These are phyloP conservation scores for Portevinia maculata DNA, from an alignment of 2,888 invertebrate species.

Conservation along the genomic window DNA sequence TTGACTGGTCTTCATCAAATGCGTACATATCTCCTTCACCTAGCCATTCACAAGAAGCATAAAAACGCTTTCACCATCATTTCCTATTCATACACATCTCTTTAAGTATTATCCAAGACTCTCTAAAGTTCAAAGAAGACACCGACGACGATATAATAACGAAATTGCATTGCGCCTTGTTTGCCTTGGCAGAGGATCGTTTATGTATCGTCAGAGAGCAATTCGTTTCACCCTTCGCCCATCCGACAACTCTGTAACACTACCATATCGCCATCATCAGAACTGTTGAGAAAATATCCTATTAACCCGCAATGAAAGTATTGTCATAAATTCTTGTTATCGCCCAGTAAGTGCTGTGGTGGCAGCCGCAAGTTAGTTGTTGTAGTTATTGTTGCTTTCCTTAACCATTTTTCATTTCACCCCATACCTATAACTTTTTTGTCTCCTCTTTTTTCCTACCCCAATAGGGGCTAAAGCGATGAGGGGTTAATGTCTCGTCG, in stretches of 20 bases:
- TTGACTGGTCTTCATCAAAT: constrained; percentile 56
- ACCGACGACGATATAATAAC: constrained; percentile 48
- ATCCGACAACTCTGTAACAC: constrained; percentile 3
- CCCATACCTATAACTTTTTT: constrained; percentile 36
- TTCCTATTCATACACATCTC: constrained; percentile 12
- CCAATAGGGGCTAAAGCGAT: neutral
- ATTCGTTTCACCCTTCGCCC: constrained; percentile 23
- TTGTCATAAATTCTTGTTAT: constrained; percentile 72
- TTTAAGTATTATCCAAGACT: constrained; percentile 33
- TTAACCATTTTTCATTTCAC: constrained; percentile 70
- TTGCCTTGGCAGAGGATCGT: constrained; percentile 61
- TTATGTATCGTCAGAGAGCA: constrained; percentile 60
- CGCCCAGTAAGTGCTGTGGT: constrained; percentile 68
- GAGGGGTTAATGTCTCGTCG: constrained; percentile 31
- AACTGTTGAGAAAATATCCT: constrained; percentile 68
- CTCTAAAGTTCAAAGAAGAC: constrained; percentile 40
- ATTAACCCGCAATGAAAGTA: constrained; percentile 72
- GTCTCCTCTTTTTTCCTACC: neutral
- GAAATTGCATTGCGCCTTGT: constrained; percentile 65
- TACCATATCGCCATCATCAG: constrained; percentile 16
- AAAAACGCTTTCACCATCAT: constrained; percentile 51
- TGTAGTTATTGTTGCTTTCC: constrained; percentile 66
- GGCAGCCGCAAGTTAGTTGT: constrained; percentile 69
- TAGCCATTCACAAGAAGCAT: no score
- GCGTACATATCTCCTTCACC: constrained; percentile 59